Percentiles rank a stretch among this genome's conserved stretches.
phyloP scores from a whole-genome alignment of 1,140 invertebrate species.

The Drosophila sucinea region DNA sequence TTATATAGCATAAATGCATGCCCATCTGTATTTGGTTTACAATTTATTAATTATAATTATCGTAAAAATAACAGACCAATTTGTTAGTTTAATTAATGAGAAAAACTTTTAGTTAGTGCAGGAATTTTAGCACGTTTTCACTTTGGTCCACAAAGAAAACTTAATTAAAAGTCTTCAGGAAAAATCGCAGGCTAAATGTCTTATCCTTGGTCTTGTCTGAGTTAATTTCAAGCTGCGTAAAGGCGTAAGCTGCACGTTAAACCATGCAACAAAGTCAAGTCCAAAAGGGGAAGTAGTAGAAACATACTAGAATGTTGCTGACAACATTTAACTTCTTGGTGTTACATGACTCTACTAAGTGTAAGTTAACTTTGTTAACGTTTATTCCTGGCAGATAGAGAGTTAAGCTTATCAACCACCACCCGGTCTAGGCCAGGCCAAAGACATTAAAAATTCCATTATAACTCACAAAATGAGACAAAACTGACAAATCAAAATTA shows the following conservation, averaged over 20 bases:
- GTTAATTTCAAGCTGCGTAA: background rate
- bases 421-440: background rate
- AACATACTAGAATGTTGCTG: background rate
- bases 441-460: constrained; percentile 76
- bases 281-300: background rate
- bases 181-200: background rate
- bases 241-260: background rate
- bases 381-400: background rate
- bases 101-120: background rate
- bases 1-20: constrained; percentile 9
- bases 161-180: background rate
- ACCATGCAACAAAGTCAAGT: constrained; percentile 4
- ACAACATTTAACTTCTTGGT: background rate
- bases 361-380: background rate
- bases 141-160: background rate
- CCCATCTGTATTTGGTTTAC: constrained; percentile 17
- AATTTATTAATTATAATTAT: constrained; percentile 31
- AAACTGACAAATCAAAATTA: constrained; percentile 81
- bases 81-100: constrained; percentile 14
- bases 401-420: constrained; percentile 3
- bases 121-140: background rate
- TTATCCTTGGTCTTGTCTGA: background rate
- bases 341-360: background rate
- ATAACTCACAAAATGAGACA: constrained; percentile 61
- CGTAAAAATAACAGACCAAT: background rate